Percentiles rank a stretch among this genome's conserved stretches.
phyloP scores from a whole-genome alignment of 2,113 vertebrate genomes.

The Thamnaconus septentrionalis region DNA sequence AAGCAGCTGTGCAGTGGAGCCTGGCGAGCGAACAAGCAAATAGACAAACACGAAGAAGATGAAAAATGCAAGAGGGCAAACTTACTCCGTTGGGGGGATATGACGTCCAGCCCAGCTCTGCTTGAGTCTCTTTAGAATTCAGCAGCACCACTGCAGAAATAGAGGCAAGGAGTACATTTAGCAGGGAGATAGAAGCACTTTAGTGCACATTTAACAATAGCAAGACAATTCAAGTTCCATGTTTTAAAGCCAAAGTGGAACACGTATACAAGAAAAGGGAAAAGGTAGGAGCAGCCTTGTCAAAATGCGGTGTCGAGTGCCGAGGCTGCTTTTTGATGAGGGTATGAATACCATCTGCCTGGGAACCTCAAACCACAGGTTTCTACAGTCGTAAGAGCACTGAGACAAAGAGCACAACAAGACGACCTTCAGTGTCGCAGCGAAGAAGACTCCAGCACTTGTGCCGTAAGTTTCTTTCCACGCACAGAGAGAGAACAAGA shows the following conservation, averaged over 20 bases:
- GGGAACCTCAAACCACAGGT: not conserved
- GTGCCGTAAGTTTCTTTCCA: slow-evolving; percentile 23
- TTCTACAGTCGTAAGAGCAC: not conserved
- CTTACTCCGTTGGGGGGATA: slow-evolving; percentile 91
- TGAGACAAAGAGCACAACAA: not conserved
- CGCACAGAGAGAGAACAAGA: slow-evolving; percentile 44
- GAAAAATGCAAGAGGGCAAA: slow-evolving; percentile 20
- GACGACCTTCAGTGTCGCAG: slow-evolving; percentile 27
- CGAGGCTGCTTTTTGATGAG: slow-evolving; percentile 19
- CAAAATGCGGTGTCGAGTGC: not conserved
- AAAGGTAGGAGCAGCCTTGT: too few species aligned
- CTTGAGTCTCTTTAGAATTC: slow-evolving; percentile 96
- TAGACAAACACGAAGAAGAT: slow-evolving; percentile 3
- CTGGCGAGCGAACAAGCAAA: not conserved
- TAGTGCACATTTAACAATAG: too few species aligned
- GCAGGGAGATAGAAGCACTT: not conserved
- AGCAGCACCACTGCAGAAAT: slow-evolving; percentile 84
- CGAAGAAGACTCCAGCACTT: not conserved
- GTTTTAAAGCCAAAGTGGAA: too few species aligned
- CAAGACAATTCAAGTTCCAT: too few species aligned
- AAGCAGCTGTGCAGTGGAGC: slow-evolving; percentile 1
- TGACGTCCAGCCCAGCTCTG: slow-evolving; percentile 93
- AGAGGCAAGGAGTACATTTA: slow-evolving; percentile 5
- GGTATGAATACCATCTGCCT: slow-evolving; percentile 31
- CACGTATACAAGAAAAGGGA: too few species aligned